Conservation (phyloP, 2,113 vertebrate species). For the Erpornis zantholeuca region DNA sequence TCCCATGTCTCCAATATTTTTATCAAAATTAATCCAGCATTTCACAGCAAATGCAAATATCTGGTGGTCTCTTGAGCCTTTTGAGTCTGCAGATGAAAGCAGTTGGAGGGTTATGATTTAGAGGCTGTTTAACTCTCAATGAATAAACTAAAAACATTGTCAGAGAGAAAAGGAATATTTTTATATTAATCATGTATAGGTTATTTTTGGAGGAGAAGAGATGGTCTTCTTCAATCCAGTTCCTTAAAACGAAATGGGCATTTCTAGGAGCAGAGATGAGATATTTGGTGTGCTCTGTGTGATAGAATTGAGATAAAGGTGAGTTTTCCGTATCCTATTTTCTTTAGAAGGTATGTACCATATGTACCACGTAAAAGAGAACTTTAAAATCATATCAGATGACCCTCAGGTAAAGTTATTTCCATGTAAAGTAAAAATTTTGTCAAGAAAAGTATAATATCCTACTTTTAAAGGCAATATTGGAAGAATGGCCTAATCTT, state of each 20-base stretch:
- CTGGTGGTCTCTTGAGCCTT: background rate
- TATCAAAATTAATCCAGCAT: background rate
- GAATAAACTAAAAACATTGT: background rate
- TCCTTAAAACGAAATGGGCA: background rate
- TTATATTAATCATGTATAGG: background rate
- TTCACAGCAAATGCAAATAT: background rate
- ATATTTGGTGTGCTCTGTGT: background rate
- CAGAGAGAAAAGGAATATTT: background rate
- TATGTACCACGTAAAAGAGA: background rate
- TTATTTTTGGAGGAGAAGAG: background rate
- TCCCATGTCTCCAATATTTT: background rate
- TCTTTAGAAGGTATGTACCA: background rate
- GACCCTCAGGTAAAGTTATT: background rate
- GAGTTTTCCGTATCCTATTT: background rate
- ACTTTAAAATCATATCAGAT: rapidly evolving
- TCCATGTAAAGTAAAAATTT: background rate
- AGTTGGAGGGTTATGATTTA: background rate
- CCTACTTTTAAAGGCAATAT: background rate
- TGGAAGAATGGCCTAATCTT: background rate
- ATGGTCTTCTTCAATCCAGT: background rate
- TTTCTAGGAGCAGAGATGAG: background rate
- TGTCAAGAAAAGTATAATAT: background rate
- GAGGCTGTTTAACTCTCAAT: background rate
- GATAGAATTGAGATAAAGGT: background rate
- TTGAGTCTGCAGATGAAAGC: background rate